A percentile compares a stretch with the other conserved stretches of the same genome.
These are phyloP conservation scores for Ceriagrion tenellum DNA, from an alignment of 2,888 invertebrate species.

Conservation along the genomic window DNA sequence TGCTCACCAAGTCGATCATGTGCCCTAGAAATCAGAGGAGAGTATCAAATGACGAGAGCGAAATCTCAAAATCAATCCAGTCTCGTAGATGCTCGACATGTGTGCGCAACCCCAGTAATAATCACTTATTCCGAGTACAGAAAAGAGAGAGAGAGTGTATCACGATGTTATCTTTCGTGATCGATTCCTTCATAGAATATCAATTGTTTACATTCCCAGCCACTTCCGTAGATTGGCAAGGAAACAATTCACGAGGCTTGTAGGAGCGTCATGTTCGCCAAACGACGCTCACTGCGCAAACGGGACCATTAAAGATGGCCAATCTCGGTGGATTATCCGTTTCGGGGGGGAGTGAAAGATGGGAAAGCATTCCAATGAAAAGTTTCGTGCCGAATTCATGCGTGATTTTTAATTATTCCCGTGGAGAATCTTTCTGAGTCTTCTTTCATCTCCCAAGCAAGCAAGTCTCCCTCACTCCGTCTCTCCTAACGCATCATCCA, in stretches of 20 bases:
- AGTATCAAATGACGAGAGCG: too few species aligned
- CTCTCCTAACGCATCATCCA: not conserved
- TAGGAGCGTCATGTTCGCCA: not conserved
- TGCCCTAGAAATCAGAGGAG: too few species aligned
- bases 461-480: not conserved
- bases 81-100: not conserved
- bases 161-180: not conserved
- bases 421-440: not conserved
- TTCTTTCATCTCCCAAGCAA: not conserved
- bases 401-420: constrained; percentile 39
- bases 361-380: not conserved
- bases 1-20: too few species aligned
- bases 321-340: constrained; percentile 22
- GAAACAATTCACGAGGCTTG: not conserved
- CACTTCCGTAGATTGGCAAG: not conserved
- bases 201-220: not conserved
- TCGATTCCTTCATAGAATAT: not conserved
- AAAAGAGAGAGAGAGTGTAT: not conserved
- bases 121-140: not conserved
- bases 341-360: not conserved
- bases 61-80: not conserved
- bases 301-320: not conserved
- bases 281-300: not conserved
- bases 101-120: not conserved
- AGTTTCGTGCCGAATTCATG: not conserved